A percentile compares a stretch with the other conserved stretches of the same genome.
These are phyloP conservation scores for Microtus richardsoni DNA, from an alignment of 2,113 vertebrate genomes.

Conservation along the genomic window DNA sequence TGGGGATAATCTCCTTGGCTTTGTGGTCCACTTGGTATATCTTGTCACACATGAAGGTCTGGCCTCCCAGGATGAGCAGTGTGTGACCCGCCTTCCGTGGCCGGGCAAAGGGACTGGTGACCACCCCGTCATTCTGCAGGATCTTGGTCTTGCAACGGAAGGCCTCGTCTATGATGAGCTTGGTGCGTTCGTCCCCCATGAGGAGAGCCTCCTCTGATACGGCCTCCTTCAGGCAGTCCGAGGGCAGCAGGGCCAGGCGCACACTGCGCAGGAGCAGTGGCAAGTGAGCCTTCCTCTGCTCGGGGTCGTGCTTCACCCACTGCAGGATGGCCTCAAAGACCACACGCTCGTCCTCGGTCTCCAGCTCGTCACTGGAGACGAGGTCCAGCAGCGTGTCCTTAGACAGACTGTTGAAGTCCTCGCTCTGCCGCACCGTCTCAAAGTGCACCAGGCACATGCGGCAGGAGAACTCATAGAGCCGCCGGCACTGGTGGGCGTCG, in stretches of 20 bases:
- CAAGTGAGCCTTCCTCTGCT: slow-evolving; percentile 88
- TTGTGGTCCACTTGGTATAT: slow-evolving; percentile 97
- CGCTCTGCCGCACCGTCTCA: slow-evolving; percentile 91
- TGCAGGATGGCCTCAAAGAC: slow-evolving; percentile 94
- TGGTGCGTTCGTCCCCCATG: slow-evolving; percentile 91
- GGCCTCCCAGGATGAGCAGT: slow-evolving; percentile 94
- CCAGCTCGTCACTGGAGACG: slow-evolving; percentile 95
- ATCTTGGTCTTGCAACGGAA: slow-evolving; percentile 94
- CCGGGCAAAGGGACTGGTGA: slow-evolving; percentile 93
- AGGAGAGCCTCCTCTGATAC: slow-evolving; percentile 93
- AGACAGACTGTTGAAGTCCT: slow-evolving; percentile 94
- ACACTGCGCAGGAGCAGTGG: slow-evolving; percentile 92
- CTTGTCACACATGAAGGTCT: slow-evolving; percentile 99
- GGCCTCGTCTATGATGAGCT: slow-evolving; percentile 93
- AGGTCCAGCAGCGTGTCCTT: slow-evolving; percentile 94
- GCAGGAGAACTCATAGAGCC: slow-evolving; percentile 94
- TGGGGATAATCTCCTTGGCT: slow-evolving; percentile 97
- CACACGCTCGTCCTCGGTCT: slow-evolving; percentile 94
- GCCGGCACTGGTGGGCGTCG: slow-evolving; percentile 95
- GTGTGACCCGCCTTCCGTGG: slow-evolving; percentile 96
- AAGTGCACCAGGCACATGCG: slow-evolving; percentile 97
- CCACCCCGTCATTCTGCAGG: slow-evolving; percentile 93
- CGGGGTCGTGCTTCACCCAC: slow-evolving; percentile 93
- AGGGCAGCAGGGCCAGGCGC: slow-evolving; percentile 94
- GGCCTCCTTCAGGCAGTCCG: slow-evolving; percentile 92